phyloP scores from a whole-genome alignment of 1,140 invertebrate genomes.

The Trachelipus rathkii region DNA sequence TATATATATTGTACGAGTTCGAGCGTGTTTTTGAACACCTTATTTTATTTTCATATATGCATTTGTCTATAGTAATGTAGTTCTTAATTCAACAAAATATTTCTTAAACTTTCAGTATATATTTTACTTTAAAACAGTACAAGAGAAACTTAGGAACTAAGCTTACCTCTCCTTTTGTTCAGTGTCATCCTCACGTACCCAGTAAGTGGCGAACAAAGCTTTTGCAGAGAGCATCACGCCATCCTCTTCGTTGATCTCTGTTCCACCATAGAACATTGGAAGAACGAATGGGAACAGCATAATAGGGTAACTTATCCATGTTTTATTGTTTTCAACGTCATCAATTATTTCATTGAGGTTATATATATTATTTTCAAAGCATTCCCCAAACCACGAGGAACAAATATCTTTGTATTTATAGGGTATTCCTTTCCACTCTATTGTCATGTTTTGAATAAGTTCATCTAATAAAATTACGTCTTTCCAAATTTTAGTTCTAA shows the following conservation, averaged over 20 bases:
- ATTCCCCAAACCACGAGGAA: slow-evolving; percentile 74
- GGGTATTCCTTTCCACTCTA: slow-evolving; percentile 60
- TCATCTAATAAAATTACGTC: slow-evolving; percentile 71
- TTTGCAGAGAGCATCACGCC: background rate
- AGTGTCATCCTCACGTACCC: background rate
- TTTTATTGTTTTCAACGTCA: slow-evolving; percentile 65
- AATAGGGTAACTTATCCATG: slow-evolving; percentile 79
- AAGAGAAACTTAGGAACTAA: background rate
- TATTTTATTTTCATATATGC: too few relatives aligned
- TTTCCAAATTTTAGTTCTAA: slow-evolving; percentile 70
- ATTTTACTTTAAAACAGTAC: too few relatives aligned
- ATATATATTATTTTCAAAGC: slow-evolving; percentile 79
- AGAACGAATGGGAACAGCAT: slow-evolving; percentile 84
- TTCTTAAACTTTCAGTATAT: too few relatives aligned
- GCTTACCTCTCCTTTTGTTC: background rate
- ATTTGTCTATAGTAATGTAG: too few relatives aligned
- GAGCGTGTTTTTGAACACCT: too few relatives aligned
- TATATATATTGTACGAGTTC: too few relatives aligned
- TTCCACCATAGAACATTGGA: slow-evolving; percentile 80
- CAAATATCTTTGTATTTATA: slow-evolving; percentile 75
- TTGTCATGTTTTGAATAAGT: slow-evolving; percentile 70
- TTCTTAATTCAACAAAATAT: too few relatives aligned
- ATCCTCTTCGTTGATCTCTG: slow-evolving; percentile 55
- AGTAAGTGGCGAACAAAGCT: background rate
- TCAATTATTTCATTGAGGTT: slow-evolving; percentile 73